A percentile compares a stretch with the other conserved stretches of the same genome.
phyloP scores from a whole-genome alignment of 2,113 vertebrate species.

The Onychorhynchus coronatus region DNA sequence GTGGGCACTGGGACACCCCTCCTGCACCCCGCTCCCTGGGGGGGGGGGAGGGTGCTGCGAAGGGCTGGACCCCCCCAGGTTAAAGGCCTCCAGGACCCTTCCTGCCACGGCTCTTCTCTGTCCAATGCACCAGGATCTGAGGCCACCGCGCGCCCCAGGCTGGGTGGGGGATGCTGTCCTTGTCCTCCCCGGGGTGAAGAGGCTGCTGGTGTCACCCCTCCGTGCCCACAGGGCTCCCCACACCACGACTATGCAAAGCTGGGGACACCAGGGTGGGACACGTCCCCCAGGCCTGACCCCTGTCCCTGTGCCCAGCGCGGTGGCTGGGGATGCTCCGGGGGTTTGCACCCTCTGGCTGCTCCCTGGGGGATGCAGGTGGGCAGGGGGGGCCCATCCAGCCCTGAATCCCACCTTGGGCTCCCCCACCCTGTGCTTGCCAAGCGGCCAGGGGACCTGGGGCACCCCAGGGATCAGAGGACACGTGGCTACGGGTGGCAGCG shows the following conservation, averaged over 20 bases:
- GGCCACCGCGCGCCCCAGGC: neutral
- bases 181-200: neutral
- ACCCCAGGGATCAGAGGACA: neutral
- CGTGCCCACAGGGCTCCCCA: accelerated
- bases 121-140: constrained; percentile 33
- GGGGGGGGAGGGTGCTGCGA: neutral
- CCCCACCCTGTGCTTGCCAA: too few species aligned
- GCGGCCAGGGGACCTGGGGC: accelerated
- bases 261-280: neutral
- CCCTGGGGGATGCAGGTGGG: neutral
- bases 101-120: neutral
- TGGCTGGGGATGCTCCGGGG: neutral
- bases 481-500: accelerated
- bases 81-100: neutral
- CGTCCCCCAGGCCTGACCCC: accelerated
- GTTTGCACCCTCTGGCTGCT: neutral
- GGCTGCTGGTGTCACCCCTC: neutral
- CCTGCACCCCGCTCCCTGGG: neutral
- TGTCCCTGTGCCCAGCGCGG: accelerated
- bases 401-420: neutral
- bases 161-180: neutral
- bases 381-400: neutral
- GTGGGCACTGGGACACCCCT: neutral
- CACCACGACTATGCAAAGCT: neutral
- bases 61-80: neutral